Evolutionary conservation across 1,140 invertebrate species (phyloP), one percentile per base, ranked within the genome.

Genomic region (Bicyclus anynana): DNA sequence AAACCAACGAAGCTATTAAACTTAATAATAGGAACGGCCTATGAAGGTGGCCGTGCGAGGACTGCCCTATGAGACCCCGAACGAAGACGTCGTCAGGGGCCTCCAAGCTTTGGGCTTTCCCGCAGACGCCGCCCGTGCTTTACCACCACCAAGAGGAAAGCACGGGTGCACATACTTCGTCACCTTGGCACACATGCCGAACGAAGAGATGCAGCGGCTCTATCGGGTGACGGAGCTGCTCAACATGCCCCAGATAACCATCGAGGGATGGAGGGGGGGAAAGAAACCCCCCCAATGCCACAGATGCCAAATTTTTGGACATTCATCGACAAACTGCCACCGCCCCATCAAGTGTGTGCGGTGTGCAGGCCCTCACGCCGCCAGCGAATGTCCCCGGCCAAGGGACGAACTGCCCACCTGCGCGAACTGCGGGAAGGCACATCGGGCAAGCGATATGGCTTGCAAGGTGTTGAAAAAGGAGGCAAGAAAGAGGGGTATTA

Each of bases 271-370:
- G 59, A 1, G 48, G 1, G 23, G 47, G 0, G 14, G 17, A 5
- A 57, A n/a, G 29, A 10, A n/a, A 12, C 47, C 56, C 5, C 53
- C 65, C 0, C 71, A 71, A 29, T 74, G 65, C 20, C 57, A 71
- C 44, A 52, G 56, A 0, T 72, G 68, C 58, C 72, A 74, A 55
- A 14, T n/a, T 0, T 72, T 65, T 48, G 40, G 63, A 1, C 65
- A 74, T 27, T 50, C 54, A 0, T 59, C 65, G 6, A 16, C 16
- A 0, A 58, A 66, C 49, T 74, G 68, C 37, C 49, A 64, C 46
- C 16, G 55, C 1, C 16, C 10, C 1, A 12, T 13, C 2, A 17
- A 20, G 1, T 61, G 52, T 17, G 47, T 60, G 0, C 20, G 29
- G 1, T 59, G 51, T 13, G 57, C 18, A 0, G 44, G 17, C 7